Evolutionary conservation across 2,888 invertebrate genomes (phyloP), one percentile per base, ranked within the genome.

Genomic region (Caenorhabditis afra): DNA sequence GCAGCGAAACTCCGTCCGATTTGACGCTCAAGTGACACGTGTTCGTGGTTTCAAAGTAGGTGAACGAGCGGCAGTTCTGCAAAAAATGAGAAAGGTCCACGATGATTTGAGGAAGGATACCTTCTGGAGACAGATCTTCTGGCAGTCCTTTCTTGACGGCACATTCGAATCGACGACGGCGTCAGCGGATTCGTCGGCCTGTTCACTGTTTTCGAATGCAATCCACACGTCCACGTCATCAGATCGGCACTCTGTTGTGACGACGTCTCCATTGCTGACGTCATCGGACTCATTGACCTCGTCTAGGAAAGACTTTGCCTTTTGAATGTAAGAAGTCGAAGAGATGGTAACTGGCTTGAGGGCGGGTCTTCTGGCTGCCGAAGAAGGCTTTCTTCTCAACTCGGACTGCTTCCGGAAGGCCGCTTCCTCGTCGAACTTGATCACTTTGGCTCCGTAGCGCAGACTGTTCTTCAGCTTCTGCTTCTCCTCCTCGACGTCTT

Each of bases 121-220:
- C 58, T 76, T 77, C 45, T 82, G 59, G 20, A 73, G 70, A 62
- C 85, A 85, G 44, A 74, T 73, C 45, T 66, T 55, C 58, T 83
- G 73, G 55, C 85, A 85, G n/a, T 81, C 81, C 11, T 79, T 79
- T 14, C 70, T 59, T 7, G 65, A 79, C n/a, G 61, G 58, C 11
- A 81, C 76, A 23, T 68, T 67, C 3, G 75, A 67, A 44, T 79
- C 83, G n/a, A 70, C 53, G 0, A 53, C 58, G 10, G 23, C 37
- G 55, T 78, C 37, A 29, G 58, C 65, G 11, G 57, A 35, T n/a
- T 83, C 81, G 12, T 78, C 76, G 0, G 79, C 64, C 35, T 81
- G 79, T 47, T 75, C 59, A 66, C 84, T 84, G 65, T 85, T 85
- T 67, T 85, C 84, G 52, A 85, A 85, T 12, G 80, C 81, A 20